Percentiles rank a stretch among this genome's conserved stretches.
These are phyloP conservation scores for Bucorvus abyssinicus DNA, from an alignment of 2,797 vertebrate species.

Conservation along the genomic window DNA sequence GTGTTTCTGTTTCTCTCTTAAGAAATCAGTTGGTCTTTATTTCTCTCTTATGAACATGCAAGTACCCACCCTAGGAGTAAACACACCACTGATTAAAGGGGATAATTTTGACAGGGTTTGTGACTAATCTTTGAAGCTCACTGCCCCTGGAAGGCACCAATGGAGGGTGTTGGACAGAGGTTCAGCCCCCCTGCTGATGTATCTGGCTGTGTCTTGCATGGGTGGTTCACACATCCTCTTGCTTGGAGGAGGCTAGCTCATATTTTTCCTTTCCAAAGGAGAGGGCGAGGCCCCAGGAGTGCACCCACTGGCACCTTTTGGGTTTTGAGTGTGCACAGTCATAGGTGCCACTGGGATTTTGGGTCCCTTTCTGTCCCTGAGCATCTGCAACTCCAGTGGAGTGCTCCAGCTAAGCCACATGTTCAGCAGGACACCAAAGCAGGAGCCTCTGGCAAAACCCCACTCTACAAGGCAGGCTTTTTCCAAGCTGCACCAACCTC, in stretches of 20 bases:
- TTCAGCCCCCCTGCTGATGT: neutral
- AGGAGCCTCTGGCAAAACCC: neutral
- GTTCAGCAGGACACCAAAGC: neutral
- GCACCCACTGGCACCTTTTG: neutral
- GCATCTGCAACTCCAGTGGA: neutral
- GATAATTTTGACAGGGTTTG: neutral
- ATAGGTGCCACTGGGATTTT: neutral
- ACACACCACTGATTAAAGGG: neutral
- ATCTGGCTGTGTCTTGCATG: neutral
- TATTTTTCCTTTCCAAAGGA: neutral
- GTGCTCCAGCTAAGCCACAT: accelerated
- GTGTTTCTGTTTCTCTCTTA: conserved; percentile 3
- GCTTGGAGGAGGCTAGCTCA: neutral
- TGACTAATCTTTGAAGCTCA: neutral
- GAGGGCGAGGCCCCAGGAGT: neutral
- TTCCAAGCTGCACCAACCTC: neutral
- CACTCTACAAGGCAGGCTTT: neutral
- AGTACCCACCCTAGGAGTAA: neutral
- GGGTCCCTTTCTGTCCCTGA: neutral
- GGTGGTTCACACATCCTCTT: neutral
- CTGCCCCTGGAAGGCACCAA: neutral
- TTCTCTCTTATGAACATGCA: neutral
- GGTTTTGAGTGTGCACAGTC: neutral
- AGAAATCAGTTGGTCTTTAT: conserved; percentile 15
- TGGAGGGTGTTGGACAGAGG: neutral